Percentiles rank a stretch among this genome's conserved stretches.
Evolutionary conservation across 2,797 vertebrate genomes (phyloP).

Genomic region (Nyctibius grandis): DNA sequence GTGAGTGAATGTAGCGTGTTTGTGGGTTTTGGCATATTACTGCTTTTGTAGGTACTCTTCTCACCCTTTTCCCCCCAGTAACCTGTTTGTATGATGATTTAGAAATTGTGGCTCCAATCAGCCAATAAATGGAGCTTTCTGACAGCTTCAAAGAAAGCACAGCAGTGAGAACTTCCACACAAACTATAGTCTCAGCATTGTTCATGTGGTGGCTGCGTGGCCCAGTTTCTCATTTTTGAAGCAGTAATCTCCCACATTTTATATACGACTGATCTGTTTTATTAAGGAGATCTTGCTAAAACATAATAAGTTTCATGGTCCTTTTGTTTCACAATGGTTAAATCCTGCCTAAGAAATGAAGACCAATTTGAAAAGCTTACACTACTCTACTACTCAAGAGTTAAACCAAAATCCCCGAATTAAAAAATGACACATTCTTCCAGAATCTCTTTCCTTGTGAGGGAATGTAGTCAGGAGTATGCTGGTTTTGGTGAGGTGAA

Average conservation of each 20-base stretch:
- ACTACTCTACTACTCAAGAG: background rate
- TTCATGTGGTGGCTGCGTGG: background rate
- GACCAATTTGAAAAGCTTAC: background rate
- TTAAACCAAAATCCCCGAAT: background rate
- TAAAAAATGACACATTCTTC: background rate
- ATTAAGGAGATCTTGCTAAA: no score
- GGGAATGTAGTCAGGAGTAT: no score
- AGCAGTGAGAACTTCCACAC: background rate
- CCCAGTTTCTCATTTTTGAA: background rate
- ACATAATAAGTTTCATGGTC: background rate
- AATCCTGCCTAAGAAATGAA: background rate
- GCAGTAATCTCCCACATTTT: background rate
- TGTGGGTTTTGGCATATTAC: background rate
- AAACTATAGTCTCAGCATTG: background rate
- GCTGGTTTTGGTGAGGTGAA: background rate
- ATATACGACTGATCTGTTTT: background rate
- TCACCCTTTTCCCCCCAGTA: background rate
- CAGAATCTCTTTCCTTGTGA: background rate
- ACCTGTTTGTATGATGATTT: background rate
- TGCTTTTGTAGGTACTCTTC: background rate
- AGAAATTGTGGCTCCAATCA: background rate
- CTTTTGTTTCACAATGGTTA: fast-evolving
- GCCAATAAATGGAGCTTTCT: background rate
- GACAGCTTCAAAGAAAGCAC: no score
- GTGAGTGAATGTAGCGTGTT: background rate